phyloP scores from a whole-genome alignment of 2,797 vertebrate species.

The Sciaenops ocellatus region DNA sequence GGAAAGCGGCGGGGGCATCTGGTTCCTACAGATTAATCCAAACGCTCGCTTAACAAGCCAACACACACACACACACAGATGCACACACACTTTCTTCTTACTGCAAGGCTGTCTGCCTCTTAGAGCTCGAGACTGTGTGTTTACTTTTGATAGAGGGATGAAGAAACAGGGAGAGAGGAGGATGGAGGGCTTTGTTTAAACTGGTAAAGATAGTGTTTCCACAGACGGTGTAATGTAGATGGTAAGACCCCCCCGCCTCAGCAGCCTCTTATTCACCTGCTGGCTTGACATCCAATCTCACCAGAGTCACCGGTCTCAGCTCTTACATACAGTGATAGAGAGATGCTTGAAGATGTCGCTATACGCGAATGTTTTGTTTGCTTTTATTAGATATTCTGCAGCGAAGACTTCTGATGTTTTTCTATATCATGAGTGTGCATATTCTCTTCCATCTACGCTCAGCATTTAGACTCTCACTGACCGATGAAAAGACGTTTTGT shows the following conservation, averaged over 20 bases:
- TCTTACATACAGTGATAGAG: not conserved
- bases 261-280: constrained; percentile 38
- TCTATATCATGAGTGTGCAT: too few species aligned
- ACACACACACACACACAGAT: constrained; percentile 50
- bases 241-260: constrained; percentile 34
- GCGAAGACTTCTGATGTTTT: too few species aligned
- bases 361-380: not conserved
- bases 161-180: constrained; percentile 34
- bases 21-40: constrained; percentile 88
- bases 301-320: not conserved
- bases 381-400: not conserved
- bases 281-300: constrained; percentile 41
- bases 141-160: constrained; percentile 65
- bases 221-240: constrained; percentile 52
- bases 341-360: not conserved
- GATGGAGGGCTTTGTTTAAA: constrained; percentile 65
- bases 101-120: constrained; percentile 47
- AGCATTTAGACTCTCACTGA: too few species aligned
- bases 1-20: constrained; percentile 83
- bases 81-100: constrained; percentile 29
- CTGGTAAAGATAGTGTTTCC: constrained; percentile 64
- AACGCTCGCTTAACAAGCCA: constrained; percentile 81
- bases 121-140: constrained; percentile 40
- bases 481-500: too few species aligned
- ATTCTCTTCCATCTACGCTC: too few species aligned